phyloP scores from a whole-genome alignment of 2,113 vertebrate genomes.

The Apteryx mantelli region DNA sequence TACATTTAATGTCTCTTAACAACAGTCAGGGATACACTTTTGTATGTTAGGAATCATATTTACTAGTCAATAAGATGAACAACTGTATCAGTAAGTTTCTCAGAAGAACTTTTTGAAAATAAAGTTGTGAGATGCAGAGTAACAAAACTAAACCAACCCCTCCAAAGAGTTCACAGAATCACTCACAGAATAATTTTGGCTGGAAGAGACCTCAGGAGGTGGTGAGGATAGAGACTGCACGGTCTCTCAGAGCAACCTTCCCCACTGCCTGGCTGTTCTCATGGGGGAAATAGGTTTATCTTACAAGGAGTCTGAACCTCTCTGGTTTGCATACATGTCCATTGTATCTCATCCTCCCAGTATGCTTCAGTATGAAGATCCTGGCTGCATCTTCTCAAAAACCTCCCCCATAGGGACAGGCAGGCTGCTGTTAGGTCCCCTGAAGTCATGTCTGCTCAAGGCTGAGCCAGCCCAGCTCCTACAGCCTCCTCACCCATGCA shows the following conservation, averaged over 20 bases:
- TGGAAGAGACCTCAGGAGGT: neutral
- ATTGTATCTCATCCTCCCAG: neutral
- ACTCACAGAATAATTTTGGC: neutral
- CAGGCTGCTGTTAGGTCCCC: neutral
- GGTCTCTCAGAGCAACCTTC: neutral
- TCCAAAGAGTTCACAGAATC: neutral
- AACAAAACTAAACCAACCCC: neutral
- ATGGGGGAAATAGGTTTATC: neutral
- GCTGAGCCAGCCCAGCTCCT: neutral
- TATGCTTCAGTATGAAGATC: neutral
- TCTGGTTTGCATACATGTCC: neutral
- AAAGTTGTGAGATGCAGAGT: neutral
- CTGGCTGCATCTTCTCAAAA: neutral
- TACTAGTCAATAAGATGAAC: neutral
- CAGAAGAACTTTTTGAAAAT: neutral
- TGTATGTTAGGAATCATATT: neutral
- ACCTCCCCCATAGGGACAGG: neutral
- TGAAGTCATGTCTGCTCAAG: neutral
- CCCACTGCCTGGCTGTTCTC: too few relatives aligned
- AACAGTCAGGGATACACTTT: neutral
- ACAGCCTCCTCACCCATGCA: neutral
- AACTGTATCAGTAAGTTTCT: neutral
- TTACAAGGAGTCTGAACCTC: neutral
- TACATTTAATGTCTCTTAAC: neutral
- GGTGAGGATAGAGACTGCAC: neutral